These are phyloP conservation scores for Rhyacophila evoluta DNA, from an alignment of 2,888 invertebrate genomes.

Conservation along the genomic window DNA sequence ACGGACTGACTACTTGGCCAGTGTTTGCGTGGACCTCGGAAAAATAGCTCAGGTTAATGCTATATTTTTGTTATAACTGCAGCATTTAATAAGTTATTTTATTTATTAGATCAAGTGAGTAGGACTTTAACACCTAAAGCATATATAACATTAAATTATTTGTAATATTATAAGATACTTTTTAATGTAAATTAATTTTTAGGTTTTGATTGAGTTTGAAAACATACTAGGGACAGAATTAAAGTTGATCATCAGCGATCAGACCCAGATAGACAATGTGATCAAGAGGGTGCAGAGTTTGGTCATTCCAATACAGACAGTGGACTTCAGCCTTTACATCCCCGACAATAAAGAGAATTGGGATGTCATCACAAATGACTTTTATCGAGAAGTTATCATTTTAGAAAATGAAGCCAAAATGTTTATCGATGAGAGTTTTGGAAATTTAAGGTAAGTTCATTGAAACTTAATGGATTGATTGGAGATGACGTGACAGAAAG, in stretches of 20 bases:
- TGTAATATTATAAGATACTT: too few species aligned
- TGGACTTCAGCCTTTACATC: constrained; percentile 87
- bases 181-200: constrained; percentile 49
- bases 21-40: constrained; percentile 83
- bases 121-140: too few species aligned
- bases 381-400: constrained; percentile 78
- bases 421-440: constrained; percentile 90
- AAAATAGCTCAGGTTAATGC: constrained; percentile 76
- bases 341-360: constrained; percentile 86
- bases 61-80: too few species aligned
- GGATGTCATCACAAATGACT: constrained; percentile 84
- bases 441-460: constrained; percentile 74
- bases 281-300: constrained; percentile 83
- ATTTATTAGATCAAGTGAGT: too few species aligned
- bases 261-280: constrained; percentile 87
- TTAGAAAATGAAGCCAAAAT: constrained; percentile 86
- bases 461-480: too few species aligned
- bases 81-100: too few species aligned
- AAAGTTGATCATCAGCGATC: constrained; percentile 88
- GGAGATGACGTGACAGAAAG: too few species aligned
- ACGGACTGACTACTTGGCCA: constrained; percentile 86
- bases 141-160: too few species aligned
- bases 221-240: constrained; percentile 90
- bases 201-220: constrained; percentile 88
- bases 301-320: constrained; percentile 78